These are phyloP conservation scores for Pygocentrus nattereri DNA, from an alignment of 2,797 vertebrate genomes.

Conservation along the genomic window DNA sequence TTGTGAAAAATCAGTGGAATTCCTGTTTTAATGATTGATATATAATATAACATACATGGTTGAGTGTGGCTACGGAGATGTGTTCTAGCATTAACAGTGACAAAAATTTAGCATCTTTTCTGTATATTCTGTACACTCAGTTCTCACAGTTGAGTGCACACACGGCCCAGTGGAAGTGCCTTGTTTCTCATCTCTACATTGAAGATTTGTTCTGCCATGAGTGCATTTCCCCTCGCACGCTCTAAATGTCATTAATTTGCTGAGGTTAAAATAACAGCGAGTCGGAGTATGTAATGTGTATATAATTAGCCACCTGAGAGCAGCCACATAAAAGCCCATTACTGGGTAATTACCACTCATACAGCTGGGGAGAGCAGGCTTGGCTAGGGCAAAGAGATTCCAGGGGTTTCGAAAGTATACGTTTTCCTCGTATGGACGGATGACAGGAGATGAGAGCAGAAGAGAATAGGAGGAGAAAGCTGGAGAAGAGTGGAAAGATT, in stretches of 20 bases:
- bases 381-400: slow-evolving; percentile 78
- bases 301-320: slow-evolving; percentile 86
- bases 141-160: slow-evolving; percentile 51
- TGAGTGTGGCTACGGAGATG: not conserved
- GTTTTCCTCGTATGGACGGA: slow-evolving; percentile 67
- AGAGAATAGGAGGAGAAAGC: slow-evolving; percentile 35
- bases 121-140: not conserved
- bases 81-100: not conserved
- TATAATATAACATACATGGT: not conserved
- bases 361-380: slow-evolving; percentile 78
- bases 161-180: slow-evolving; percentile 40
- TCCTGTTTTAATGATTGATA: no score
- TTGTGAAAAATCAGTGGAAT: no score
- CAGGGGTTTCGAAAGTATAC: slow-evolving; percentile 79
- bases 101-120: not conserved
- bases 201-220: slow-evolving; percentile 66
- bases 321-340: slow-evolving; percentile 84
- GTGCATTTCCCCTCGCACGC: slow-evolving; percentile 71
- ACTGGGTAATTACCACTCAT: slow-evolving; percentile 81
- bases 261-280: slow-evolving; percentile 82
- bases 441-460: slow-evolving; percentile 56
- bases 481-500: slow-evolving; percentile 43
- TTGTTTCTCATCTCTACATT: slow-evolving; percentile 56
- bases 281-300: slow-evolving; percentile 81
- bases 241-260: slow-evolving; percentile 80